Percentiles rank a stretch among this genome's conserved stretches.
Evolutionary conservation across 2,113 vertebrate genomes (phyloP).

Genomic region (Enhydra lutris): DNA sequence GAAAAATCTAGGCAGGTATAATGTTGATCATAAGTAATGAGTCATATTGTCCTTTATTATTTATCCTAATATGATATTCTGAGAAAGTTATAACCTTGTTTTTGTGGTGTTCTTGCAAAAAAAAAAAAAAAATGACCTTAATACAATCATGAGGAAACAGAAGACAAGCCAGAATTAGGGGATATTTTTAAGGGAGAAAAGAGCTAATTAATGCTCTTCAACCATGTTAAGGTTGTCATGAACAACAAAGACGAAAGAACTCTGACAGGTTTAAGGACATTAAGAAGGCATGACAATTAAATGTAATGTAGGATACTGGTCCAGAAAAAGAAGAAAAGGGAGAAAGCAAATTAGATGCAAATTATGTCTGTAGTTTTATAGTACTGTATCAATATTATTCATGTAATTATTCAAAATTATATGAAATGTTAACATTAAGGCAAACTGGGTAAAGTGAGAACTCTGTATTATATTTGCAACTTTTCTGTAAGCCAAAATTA

Average conservation of each 20-base stretch:
- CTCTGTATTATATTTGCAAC: not conserved
- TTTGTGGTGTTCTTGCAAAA: not conserved
- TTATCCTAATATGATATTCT: not conserved
- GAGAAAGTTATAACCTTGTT: not conserved
- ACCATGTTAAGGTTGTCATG: not conserved
- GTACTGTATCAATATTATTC: not conserved
- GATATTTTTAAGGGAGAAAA: not conserved
- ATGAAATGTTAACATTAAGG: not conserved
- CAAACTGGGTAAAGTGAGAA: not conserved
- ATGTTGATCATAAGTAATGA: not conserved
- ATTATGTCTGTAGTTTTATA: not conserved
- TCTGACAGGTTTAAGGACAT: not conserved
- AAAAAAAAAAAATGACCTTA: not conserved
- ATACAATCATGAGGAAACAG: not conserved
- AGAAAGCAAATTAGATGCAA: not conserved
- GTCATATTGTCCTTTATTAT: not conserved
- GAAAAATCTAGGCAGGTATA: not conserved
- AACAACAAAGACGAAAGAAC: not conserved
- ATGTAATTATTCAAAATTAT: not conserved
- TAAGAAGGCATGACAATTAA: not conserved
- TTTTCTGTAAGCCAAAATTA: not conserved
- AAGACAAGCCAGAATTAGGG: not conserved
- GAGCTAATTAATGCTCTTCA: not conserved
- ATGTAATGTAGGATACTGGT: not conserved
- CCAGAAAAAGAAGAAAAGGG: not conserved